Evolutionary conservation across 2,113 vertebrate genomes (phyloP), one percentile per base, ranked within the genome.

Genomic region (Turnix velox): DNA sequence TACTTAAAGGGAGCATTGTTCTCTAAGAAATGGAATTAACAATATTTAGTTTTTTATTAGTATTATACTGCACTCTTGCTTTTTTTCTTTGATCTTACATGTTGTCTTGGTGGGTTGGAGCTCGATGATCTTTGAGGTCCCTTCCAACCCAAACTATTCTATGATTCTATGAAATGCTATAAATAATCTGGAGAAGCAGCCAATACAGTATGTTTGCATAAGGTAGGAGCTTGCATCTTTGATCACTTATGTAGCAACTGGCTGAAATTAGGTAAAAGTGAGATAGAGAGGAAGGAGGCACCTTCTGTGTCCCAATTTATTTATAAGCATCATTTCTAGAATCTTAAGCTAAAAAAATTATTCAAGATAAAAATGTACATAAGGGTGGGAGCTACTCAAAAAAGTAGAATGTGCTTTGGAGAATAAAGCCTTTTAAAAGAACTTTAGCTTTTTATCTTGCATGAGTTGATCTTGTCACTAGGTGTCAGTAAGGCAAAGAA

Each of bases 401-500:
- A 45, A 86, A 84, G 46, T 15, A 48, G 7, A 78, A 55, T 17
- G 9, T 68, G 8, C 22, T 89, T 84, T 79, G 52, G 28, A 84
- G 46, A 84, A 24, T 52, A 59, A 84, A 72, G 52, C 27, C 24
- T 45, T n/a, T n/a, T 65, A 31, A 33, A 72, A 58, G 46, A 69
- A 17, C 35, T 80, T 73, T 67, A 20, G 23, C 48, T 81, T 84
- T 48, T 54, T 40, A 78, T 4, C 19, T 88, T 2, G 0, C 5
- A 7, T 73, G 40, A 88, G 12, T 72, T 81, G 28, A 3, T 82
- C 67, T 83, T 3, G 4, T 93, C 95, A 92, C 84, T 95, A 95
- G 87, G 31, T 95, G 89, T 95, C 91, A 96, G 84, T 62, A 92
- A 87, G 81, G 66, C 48, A 82, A 95, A 92, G 89, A 63, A 84